Evolutionary conservation across 2,888 invertebrate genomes (phyloP), one percentile per base, ranked within the genome.

Genomic region (Drosophila emarginata): DNA sequence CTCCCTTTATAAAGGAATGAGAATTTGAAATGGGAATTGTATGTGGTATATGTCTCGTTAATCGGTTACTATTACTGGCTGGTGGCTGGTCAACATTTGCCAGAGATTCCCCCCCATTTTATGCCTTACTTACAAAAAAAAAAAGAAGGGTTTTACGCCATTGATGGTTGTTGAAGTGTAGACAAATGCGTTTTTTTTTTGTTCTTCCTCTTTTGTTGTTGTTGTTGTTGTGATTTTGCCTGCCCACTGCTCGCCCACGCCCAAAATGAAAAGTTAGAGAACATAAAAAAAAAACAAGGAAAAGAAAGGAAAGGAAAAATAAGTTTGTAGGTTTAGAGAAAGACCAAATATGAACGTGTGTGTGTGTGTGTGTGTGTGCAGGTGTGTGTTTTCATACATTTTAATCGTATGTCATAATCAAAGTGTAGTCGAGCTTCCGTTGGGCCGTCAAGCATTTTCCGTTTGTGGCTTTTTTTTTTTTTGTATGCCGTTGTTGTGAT

Each of bases 61-160:
- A 87, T 85, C 85, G 79, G 87, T 79, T 84, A 77, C 84, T 79
- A 75, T 68, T 59, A 78, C 80, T 78, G 70, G 78, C 6, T 26
- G 23, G 23, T 23, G 23, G 23, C 23, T 23, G 23, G 23, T n/a
- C 23, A 2, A 23, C 23, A 2, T 5, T 5, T 5, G 26, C 77
- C 65, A 60, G 80, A 45, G 21, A 45, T 45, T 45, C 21, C 2
- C 15, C 40, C 78, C 61, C 9, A 4, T 15, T 15, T 50, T 45
- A 18, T 28, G 28, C n/a, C n/a, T 23, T 23, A 23, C 40, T 6
- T 14, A 4, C 40, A 40, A 39, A 14, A 39, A 15, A 14, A 40
- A 45, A 15, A 5, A 5, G 45, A 45, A 45, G 7, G 18, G 7
- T 45, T 45, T 45, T 18, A 11, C 32, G 32, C 53, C 53, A 32